Percentiles rank a stretch among this genome's conserved stretches.
Conservation (phyloP, 2,113 vertebrate species). For the Corapipo altera region DNA sequence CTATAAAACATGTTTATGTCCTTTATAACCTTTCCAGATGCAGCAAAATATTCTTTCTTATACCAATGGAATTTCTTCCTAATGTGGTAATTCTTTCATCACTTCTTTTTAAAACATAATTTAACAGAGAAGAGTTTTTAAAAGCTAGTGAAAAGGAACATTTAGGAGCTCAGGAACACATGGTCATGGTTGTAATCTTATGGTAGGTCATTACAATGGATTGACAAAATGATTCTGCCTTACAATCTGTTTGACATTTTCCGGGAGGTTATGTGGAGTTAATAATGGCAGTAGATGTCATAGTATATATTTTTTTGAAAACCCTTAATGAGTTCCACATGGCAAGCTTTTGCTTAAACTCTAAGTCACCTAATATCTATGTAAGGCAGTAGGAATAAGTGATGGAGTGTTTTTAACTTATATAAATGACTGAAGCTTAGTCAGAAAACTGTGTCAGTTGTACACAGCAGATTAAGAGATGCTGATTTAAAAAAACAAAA, state of each 20-base stretch:
- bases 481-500: neutral
- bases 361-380: neutral
- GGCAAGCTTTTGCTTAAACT: neutral
- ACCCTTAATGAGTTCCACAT: neutral
- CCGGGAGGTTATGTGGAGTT: slow-evolving; percentile 12
- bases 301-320: neutral
- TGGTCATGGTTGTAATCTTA: neutral
- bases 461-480: neutral
- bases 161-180: neutral
- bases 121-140: neutral
- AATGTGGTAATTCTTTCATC: neutral
- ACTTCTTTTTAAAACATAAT: neutral
- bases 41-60: neutral
- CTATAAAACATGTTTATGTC: neutral
- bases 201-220: neutral
- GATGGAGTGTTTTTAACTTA: neutral
- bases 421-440: neutral
- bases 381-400: neutral
- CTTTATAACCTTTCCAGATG: neutral
- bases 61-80: neutral
- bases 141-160: neutral
- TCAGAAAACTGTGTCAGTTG: neutral
- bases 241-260: slow-evolving; percentile 1
- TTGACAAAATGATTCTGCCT: neutral
- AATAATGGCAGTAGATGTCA: neutral